phyloP scores from a whole-genome alignment of 2,797 vertebrate genomes.

The Lateolabrax maculatus region DNA sequence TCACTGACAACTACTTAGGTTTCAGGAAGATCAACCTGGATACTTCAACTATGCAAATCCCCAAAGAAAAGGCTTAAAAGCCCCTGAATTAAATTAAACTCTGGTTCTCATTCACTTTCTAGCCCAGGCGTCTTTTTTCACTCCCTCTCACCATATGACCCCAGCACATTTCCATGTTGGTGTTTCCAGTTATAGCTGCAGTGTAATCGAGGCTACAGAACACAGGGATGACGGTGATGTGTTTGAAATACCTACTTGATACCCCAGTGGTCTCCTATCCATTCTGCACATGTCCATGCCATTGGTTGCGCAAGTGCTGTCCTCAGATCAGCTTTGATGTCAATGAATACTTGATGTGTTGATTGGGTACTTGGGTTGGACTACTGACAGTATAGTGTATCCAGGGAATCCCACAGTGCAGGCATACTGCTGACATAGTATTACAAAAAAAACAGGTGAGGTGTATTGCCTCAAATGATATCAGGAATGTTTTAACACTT shows the following conservation, averaged over 20 bases:
- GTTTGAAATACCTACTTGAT: conserved; percentile 52
- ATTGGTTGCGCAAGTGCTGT: conserved; percentile 22
- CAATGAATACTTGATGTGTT: not conserved
- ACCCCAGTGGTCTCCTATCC: conserved; percentile 39
- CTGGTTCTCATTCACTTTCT: conserved; percentile 30
- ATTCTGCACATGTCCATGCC: conserved; percentile 37
- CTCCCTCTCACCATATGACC: conserved; percentile 39
- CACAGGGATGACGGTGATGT: conserved; percentile 30
- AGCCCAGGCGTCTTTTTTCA: not conserved
- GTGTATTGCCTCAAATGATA: not conserved
- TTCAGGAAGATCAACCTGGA: conserved; percentile 7
- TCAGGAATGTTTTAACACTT: conserved; percentile 12
- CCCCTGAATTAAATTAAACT: conserved; percentile 30
- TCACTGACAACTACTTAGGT: conserved; percentile 4
- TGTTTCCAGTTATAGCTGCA: conserved; percentile 66
- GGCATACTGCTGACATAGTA: not conserved
- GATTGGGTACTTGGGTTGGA: conserved; percentile 18
- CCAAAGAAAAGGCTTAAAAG: conserved; percentile 18
- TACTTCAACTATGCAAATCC: not conserved
- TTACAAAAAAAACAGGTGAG: not conserved
- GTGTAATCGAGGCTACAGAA: conserved; percentile 47
- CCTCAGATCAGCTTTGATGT: conserved; percentile 34
- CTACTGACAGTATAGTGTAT: conserved; percentile 36
- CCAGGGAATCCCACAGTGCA: conserved; percentile 34
- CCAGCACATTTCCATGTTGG: conserved; percentile 51